Conservation (phyloP, 2,113 vertebrate species). For the Euleptes europaea region DNA sequence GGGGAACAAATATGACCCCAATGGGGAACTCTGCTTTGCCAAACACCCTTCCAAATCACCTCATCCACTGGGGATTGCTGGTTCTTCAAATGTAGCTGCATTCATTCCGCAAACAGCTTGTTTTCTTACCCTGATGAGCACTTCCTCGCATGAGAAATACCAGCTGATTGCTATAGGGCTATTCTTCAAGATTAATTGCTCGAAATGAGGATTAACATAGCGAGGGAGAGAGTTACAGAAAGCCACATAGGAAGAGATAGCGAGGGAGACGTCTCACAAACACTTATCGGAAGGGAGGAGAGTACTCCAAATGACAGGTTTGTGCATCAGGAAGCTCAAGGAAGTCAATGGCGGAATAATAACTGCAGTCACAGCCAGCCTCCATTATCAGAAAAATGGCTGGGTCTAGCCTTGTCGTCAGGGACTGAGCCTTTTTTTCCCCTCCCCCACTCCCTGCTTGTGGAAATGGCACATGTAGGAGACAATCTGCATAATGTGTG, state of each 20-base stretch:
- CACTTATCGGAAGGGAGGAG: constrained; percentile 4
- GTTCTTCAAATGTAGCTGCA: constrained; percentile 35
- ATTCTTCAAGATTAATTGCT: constrained; percentile 39
- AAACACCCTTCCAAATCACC: constrained; percentile 2
- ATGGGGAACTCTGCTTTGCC: constrained; percentile 14
- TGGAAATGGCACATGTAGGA: constrained; percentile 25
- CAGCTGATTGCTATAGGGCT: constrained; percentile 39
- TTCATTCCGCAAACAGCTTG: constrained; percentile 47
- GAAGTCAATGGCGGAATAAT: constrained; percentile 10
- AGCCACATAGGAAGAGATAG: constrained; percentile 27
- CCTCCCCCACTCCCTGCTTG: not conserved
- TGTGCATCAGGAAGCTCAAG: not conserved
- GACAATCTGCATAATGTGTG: constrained; percentile 38
- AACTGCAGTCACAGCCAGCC: not conserved
- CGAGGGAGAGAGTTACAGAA: constrained; percentile 21
- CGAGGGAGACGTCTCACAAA: not conserved
- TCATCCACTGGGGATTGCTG: constrained; percentile 33
- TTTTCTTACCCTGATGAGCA: constrained; percentile 22
- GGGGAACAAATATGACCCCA: not conserved
- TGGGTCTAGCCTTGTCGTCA: constrained; percentile 10
- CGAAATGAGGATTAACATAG: constrained; percentile 16
- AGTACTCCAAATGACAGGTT: constrained; percentile 18
- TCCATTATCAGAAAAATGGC: constrained; percentile 28
- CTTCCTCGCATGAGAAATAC: constrained; percentile 17
- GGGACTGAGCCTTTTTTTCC: not conserved